A percentile compares a stretch with the other conserved stretches of the same genome.
These are phyloP conservation scores for Paguma larvata DNA, from an alignment of 2,797 vertebrate species.

Conservation along the genomic window DNA sequence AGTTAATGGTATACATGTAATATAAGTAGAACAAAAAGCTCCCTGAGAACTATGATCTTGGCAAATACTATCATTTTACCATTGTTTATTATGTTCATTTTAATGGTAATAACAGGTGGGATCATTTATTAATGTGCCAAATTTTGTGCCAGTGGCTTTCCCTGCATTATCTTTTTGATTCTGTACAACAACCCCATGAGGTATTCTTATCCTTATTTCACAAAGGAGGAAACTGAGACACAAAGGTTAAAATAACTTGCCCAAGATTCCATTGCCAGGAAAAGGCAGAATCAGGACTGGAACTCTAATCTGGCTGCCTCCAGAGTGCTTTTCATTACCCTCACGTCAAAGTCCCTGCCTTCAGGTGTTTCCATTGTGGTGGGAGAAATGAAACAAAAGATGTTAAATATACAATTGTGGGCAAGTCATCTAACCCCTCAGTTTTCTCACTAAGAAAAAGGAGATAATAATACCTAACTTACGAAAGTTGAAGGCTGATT, in stretches of 20 bases:
- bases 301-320: constrained; percentile 9
- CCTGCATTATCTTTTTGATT: constrained; percentile 19
- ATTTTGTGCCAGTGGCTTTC: not conserved
- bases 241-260: not conserved
- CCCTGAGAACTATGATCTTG: constrained; percentile 6
- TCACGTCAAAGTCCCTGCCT: not conserved
- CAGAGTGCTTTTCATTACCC: not conserved
- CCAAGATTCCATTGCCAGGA: not conserved
- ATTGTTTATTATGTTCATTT: constrained; percentile 7
- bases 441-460: not conserved
- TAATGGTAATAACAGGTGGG: constrained; percentile 18
- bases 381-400: not conserved
- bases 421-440: not conserved
- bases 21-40: not conserved
- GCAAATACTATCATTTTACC: not conserved
- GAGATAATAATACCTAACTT: not conserved
- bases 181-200: not conserved
- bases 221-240: not conserved
- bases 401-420: not conserved
- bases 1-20: constrained; percentile 34
- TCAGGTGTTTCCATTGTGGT: not conserved
- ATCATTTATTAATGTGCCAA: constrained; percentile 19
- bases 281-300: not conserved
- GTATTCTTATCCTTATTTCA: not conserved
- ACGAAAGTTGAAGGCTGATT: constrained; percentile 28